phyloP scores from a whole-genome alignment of 2,888 invertebrate species.

The Erebia ligea region DNA sequence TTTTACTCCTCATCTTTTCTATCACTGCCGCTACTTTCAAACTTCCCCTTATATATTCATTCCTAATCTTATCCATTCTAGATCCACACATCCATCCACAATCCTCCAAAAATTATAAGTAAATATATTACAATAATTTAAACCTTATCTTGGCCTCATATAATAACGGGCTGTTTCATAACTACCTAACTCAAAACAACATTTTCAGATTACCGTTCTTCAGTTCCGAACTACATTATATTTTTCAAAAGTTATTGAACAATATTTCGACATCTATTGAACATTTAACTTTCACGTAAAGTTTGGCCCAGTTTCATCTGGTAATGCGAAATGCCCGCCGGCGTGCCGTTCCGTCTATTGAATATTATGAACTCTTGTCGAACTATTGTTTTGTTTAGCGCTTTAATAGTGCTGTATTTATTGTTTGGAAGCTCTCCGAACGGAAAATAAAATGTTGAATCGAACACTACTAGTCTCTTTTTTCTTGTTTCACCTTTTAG shows the following conservation, averaged over 20 bases:
- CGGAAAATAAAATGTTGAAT: not conserved
- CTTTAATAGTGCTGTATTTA: slow-evolving; percentile 30
- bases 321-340: slow-evolving; percentile 42
- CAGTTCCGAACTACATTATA: slow-evolving; percentile 13
- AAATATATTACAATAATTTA: too few relatives aligned
- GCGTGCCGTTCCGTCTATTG: slow-evolving; percentile 41
- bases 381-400: slow-evolving; percentile 45
- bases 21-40: too few relatives aligned
- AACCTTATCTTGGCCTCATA: too few relatives aligned
- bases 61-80: too few relatives aligned
- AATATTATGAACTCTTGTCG: slow-evolving; percentile 40
- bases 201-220: slow-evolving; percentile 9
- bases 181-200: slow-evolving; percentile 19
- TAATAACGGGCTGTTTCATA: not conserved
- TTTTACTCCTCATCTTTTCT: too few relatives aligned
- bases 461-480: not conserved
- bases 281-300: slow-evolving; percentile 34
- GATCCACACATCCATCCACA: too few relatives aligned
- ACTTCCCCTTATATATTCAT: too few relatives aligned
- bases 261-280: slow-evolving; percentile 42
- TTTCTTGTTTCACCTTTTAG: not conserved
- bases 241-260: slow-evolving; percentile 37
- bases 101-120: too few relatives aligned
- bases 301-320: slow-evolving; percentile 44
- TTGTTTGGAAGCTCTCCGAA: slow-evolving; percentile 23